A percentile compares a stretch with the other conserved stretches of the same genome.
Conservation (phyloP, 1,140 invertebrate species). For the Brachionus plicatilis region DNA sequence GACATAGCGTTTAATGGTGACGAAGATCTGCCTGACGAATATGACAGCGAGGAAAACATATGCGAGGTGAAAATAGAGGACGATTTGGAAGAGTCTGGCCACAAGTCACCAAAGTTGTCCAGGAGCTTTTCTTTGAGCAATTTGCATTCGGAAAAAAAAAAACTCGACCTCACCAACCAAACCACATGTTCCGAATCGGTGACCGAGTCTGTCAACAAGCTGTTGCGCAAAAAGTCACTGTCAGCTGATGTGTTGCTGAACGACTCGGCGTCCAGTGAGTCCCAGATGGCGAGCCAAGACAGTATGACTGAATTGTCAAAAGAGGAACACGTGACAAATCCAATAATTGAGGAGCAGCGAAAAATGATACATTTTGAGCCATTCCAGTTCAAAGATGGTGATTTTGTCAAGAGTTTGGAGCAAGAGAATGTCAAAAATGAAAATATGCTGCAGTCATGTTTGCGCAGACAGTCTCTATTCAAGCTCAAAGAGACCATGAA, state of each 20-base stretch:
- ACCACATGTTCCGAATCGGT: neutral
- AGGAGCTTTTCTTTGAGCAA: neutral
- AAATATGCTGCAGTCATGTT: neutral
- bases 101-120: neutral
- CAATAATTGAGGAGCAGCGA: constrained; percentile 14
- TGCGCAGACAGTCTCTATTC: constrained; percentile 14
- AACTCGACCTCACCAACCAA: neutral
- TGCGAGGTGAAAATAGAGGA: constrained; percentile 4
- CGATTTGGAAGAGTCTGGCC: neutral
- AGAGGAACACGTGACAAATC: neutral
- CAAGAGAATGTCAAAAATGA: constrained; percentile 11
- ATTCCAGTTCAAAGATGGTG: neutral
- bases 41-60: constrained; percentile 1
- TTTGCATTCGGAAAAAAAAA: neutral
- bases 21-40: neutral
- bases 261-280: neutral
- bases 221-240: neutral
- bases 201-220: neutral
- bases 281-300: neutral
- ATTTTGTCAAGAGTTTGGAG: neutral
- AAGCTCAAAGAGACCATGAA: constrained; percentile 35
- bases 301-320: neutral
- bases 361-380: constrained; percentile 33
- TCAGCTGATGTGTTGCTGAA: constrained; percentile 26
- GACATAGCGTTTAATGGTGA: constrained; percentile 14